A percentile compares a stretch with the other conserved stretches of the same genome.
Evolutionary conservation across 2,113 vertebrate species (phyloP).

Genomic region (Sylvietta virens): DNA sequence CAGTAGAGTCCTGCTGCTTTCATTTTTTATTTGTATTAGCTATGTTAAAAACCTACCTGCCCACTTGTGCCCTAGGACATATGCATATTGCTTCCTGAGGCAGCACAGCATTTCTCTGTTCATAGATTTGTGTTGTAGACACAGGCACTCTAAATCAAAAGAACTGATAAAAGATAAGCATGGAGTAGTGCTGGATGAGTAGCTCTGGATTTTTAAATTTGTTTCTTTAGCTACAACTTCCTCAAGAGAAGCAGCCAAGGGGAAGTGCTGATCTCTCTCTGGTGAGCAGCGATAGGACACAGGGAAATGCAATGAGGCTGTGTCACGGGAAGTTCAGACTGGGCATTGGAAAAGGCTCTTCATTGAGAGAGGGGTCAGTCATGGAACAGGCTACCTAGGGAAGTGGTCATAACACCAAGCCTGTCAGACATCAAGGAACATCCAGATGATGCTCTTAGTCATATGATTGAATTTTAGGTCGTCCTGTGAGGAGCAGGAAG

Average conservation of each 20-base stretch:
- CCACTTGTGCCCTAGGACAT: background rate
- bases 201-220: background rate
- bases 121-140: background rate
- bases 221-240: background rate
- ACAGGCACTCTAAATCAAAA: background rate
- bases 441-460: background rate
- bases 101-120: background rate
- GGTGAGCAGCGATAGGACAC: background rate
- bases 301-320: background rate
- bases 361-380: background rate
- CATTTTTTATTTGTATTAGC: background rate
- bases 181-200: background rate
- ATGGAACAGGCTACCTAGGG: background rate
- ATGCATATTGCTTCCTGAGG: background rate
- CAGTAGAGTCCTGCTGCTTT: background rate
- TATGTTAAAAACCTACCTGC: background rate
- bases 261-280: background rate
- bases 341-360: background rate
- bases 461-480: background rate
- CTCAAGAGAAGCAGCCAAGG: background rate
- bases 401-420: background rate
- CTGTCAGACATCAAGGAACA: background rate
- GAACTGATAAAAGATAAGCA: background rate
- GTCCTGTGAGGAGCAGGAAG: background rate
- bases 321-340: background rate